Evolutionary conservation across 2,888 invertebrate genomes (phyloP).

Genomic region (Adelphocoris suturalis): DNA sequence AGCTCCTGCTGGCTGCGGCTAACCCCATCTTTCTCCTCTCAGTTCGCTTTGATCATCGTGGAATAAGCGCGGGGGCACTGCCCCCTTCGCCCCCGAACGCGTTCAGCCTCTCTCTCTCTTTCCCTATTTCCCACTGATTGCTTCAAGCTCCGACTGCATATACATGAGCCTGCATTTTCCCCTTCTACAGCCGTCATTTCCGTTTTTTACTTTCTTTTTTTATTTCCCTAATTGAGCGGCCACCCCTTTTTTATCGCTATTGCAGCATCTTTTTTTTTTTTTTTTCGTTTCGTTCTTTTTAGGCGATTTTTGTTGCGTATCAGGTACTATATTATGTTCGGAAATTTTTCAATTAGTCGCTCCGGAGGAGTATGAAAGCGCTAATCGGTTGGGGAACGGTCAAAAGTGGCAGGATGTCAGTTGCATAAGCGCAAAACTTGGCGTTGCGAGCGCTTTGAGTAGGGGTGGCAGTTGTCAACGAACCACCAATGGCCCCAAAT

Average conservation of each 20-base stretch:
- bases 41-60: conserved; percentile 60
- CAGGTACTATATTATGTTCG: no score
- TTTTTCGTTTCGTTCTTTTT: background rate
- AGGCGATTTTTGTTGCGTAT: no score
- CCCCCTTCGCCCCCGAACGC: background rate
- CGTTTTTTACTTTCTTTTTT: conserved; percentile 31
- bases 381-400: no score
- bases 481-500: no score
- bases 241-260: background rate
- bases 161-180: conserved; percentile 58
- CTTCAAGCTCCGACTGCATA: conserved; percentile 44
- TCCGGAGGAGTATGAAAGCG: no score
- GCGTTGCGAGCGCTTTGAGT: no score
- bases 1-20: conserved; percentile 52
- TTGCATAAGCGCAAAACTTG: no score
- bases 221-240: conserved; percentile 45
- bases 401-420: no score
- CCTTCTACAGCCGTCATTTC: background rate
- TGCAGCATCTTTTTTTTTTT: background rate
- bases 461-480: no score
- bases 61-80: background rate
- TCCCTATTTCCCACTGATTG: conserved; percentile 53
- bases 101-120: background rate
- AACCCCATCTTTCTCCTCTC: conserved; percentile 47
- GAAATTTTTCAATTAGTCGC: no score